Conservation (phyloP, 2,113 vertebrate genomes). For the Phycodurus eques region DNA sequence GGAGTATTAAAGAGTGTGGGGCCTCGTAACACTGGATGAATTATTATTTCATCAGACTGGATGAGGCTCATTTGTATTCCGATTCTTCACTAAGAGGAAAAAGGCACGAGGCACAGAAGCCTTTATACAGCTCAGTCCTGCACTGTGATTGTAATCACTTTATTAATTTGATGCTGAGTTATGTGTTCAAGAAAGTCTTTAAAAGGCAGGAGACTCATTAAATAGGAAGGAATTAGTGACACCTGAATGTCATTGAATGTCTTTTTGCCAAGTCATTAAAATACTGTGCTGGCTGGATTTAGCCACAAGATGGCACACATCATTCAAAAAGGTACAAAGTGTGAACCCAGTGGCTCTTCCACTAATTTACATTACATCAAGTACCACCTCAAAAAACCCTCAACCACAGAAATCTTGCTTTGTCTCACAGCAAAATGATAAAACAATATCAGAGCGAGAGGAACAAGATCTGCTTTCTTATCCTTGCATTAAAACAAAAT, state of each 20-base stretch:
- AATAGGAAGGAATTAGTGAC: neutral
- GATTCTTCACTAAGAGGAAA: conserved; percentile 3
- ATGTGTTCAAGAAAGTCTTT: neutral
- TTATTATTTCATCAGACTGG: conserved; percentile 21
- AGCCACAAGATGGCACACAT: conserved; percentile 55
- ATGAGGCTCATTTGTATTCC: conserved; percentile 30
- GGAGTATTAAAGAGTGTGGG: conserved; percentile 4
- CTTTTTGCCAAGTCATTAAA: conserved; percentile 1
- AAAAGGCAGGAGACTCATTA: neutral
- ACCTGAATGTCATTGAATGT: neutral
- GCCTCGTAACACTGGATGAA: conserved; percentile 7
- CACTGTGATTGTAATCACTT: neutral
- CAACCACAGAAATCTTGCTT: no score
- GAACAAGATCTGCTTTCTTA: no score
- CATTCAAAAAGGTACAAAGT: neutral
- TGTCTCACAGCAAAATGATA: no score
- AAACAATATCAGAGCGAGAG: no score
- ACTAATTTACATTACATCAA: neutral
- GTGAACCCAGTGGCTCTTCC: neutral
- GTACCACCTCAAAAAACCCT: neutral
- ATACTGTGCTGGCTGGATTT: conserved; percentile 37
- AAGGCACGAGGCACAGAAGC: neutral
- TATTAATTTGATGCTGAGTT: neutral
- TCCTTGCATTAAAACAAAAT: no score
- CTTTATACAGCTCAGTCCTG: conserved; percentile 5